These are phyloP conservation scores for Papilio gigon DNA, from an alignment of 2,888 invertebrate species.

Conservation along the genomic window DNA sequence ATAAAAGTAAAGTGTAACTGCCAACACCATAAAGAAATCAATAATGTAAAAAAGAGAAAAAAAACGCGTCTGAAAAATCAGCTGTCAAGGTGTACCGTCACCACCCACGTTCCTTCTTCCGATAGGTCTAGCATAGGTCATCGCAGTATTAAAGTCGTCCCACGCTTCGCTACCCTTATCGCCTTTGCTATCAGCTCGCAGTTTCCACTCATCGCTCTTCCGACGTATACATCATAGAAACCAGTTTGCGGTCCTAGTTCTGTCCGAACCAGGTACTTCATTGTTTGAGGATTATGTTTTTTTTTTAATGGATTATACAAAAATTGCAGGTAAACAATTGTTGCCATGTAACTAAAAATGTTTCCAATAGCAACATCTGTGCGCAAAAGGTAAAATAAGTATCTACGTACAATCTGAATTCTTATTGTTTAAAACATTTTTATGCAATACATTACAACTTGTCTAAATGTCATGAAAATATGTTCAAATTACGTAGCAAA, in stretches of 20 bases:
- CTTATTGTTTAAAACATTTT: too few species aligned
- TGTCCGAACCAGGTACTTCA: not conserved
- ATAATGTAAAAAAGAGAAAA: too few species aligned
- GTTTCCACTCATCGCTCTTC: slow-evolving; percentile 17
- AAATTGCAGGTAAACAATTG: not conserved
- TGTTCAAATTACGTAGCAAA: too few species aligned
- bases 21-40: too few species aligned
- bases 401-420: too few species aligned
- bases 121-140: not conserved
- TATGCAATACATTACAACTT: too few species aligned
- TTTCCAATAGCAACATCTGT: not conserved
- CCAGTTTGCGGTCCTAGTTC: not conserved
- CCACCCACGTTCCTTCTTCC: not conserved
- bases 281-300: slow-evolving; percentile 10
- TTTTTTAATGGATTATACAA: not conserved
- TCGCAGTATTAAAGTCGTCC: not conserved
- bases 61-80: not conserved
- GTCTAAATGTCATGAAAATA: too few species aligned
- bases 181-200: not conserved
- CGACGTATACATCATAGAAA: not conserved
- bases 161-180: not conserved
- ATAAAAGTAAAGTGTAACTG: too few species aligned
- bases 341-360: not conserved
- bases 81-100: not conserved
- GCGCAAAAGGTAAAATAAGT: not conserved